Evolutionary conservation across 2,797 vertebrate species (phyloP), one percentile per base, ranked within the genome.

Genomic region (Adrianichthys oophorus): DNA sequence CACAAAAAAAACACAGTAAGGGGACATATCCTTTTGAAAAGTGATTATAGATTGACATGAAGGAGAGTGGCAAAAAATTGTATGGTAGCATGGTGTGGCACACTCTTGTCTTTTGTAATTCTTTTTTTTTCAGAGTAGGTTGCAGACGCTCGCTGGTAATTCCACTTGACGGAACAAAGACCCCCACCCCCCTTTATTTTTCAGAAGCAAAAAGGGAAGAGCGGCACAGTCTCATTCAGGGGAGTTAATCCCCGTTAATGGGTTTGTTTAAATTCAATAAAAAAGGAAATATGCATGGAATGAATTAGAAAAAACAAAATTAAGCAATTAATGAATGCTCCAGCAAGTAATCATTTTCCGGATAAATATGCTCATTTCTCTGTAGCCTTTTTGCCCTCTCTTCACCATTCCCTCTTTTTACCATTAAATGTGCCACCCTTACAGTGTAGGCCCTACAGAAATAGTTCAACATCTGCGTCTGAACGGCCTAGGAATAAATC

Each of bases 251-350:
- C 88, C 84, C 65, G 65, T 90, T 91, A 91, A 91, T 90, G 85
- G 88, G 87, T 91, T 91, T 91, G 88, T 91, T 90, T 91, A 87
- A 90, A 90, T 91, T 91, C 80, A 91, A 87, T 89, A 87, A 86
- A 87, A 81, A 78, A 43, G 72, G 78, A 84, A 85, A 83, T 86
- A 86, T 83, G 85, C 84, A 53, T 46, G 49, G 69, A 86, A 86
- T 86, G 85, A 90, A 89, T 90, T 80, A 84, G 79, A 86, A 82
- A 88, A 42, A 6, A 42, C 16, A n/a, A 42, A 42, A 42, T 21
- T 13, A 89, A 88, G 81, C 69, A 73, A 89, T 91, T 90, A 88
- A 85, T 90, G 85, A 86, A 87, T 79, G 85, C 85, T 90, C 75
- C 83, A 79, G 76, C 82, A 85, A 85, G 80, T 87, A 85, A 84